A percentile compares a stretch with the other conserved stretches of the same genome.
phyloP scores from a whole-genome alignment of 2,797 vertebrate genomes.

The Siniperca scherzeri region DNA sequence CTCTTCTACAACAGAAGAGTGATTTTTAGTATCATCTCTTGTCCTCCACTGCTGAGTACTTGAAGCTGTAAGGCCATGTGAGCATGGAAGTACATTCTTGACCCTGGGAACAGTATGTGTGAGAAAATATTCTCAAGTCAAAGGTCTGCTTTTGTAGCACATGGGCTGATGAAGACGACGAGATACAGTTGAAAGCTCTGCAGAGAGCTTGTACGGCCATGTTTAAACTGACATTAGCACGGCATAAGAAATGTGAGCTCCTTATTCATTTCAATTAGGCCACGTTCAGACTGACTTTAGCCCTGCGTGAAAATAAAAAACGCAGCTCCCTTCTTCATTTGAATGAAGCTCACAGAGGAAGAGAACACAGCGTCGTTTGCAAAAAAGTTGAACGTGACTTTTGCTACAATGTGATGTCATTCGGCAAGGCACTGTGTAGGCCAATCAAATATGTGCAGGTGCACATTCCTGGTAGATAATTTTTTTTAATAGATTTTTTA shows the following conservation, averaged over 20 bases:
- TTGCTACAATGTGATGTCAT: too few relatives aligned
- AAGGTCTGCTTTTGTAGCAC: background rate
- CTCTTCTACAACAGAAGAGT: background rate
- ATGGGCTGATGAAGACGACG: background rate
- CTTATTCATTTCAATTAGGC: background rate
- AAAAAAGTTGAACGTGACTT: background rate
- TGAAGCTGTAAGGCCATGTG: too few relatives aligned
- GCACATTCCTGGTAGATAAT: too few relatives aligned
- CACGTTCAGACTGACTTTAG: too few relatives aligned
- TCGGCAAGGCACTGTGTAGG: too few relatives aligned
- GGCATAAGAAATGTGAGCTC: too few relatives aligned
- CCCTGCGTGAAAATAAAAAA: too few relatives aligned
- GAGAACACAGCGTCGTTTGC: background rate
- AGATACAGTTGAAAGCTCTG: background rate
- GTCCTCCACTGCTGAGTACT: background rate
- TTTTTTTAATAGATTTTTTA: too few relatives aligned
- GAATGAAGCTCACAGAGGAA: background rate
- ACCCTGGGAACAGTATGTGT: background rate
- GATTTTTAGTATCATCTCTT: background rate
- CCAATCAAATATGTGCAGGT: too few relatives aligned
- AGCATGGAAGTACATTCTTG: background rate
- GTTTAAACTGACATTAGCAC: background rate
- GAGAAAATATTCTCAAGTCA: too few relatives aligned
- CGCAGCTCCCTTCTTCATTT: too few relatives aligned
- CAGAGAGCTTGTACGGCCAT: background rate